Base-by-base conservation (phyloP, 2,113 vertebrate genomes). In the Kryptolebias marmoratus region DNA sequence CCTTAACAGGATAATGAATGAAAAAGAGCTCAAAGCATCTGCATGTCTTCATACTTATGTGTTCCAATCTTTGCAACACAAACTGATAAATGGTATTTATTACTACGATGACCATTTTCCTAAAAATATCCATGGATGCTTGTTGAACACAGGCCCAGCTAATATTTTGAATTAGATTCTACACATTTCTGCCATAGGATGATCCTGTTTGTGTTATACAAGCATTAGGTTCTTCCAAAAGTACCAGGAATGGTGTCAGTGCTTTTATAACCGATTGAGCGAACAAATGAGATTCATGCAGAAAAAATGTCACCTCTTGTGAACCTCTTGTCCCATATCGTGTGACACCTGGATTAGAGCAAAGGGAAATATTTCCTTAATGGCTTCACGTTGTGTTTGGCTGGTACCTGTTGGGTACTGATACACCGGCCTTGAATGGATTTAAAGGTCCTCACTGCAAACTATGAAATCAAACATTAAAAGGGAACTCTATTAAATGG, bases 281-380 rank as follows among this genome's bases (percentile, higher is more conserved):
- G 45, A 15, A 39, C 16, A 59, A 71, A 36, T 22, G 22, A 22
- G 22, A 22, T 22, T 22, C 22, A 22, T 22, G 22, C 22, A 22
- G 22, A 22, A 22, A 22, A 22, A 22, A 22, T 22, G 22, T 22
- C 22, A 22, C 22, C 22, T 22, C 22, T 71, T 57, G 57, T 59
- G 65, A 61, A 55, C 64, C 22, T 22, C 22, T 22, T 18, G 65
- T 77, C 59, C 78, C 71, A 27, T 75, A 77, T 81, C 81, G 77
- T 73, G 79, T 86, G 83, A 83, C 77, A 65, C 67, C 72, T 53
- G 79, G 72, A 79, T 75, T 68, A 83, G 62, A 77, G 74, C 32
- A 55, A 85, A 87, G 81, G 81, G 67, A 71, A 15, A 86, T 53
- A 87, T 85, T 89, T 83, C 79, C 79, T 83, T 87, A 85, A 87